These are phyloP conservation scores for Scaeva pyrastri DNA, from an alignment of 2,888 invertebrate species.

Conservation along the genomic window DNA sequence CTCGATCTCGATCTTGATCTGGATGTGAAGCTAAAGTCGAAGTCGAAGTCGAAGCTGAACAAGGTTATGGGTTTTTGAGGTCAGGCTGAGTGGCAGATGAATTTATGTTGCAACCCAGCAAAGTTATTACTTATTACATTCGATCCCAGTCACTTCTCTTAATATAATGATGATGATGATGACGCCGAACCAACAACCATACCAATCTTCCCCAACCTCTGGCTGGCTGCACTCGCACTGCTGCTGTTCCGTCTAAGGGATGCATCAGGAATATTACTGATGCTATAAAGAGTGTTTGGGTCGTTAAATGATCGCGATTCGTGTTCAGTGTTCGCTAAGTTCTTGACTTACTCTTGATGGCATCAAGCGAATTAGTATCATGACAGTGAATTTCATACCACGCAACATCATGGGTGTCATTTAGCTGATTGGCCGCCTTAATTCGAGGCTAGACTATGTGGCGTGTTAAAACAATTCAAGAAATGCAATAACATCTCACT, in stretches of 20 bases:
- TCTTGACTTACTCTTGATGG: neutral
- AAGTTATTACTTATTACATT: conserved; percentile 44
- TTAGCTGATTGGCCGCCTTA: conserved; percentile 57
- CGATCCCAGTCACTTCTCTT: conserved; percentile 23
- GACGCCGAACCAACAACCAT: neutral
- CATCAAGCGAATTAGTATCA: conserved; percentile 59
- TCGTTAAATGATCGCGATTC: conserved; percentile 63
- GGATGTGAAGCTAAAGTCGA: too few species aligned
- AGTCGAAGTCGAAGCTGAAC: conserved; percentile 37
- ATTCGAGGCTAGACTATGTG: conserved; percentile 57
- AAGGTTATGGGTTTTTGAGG: conserved; percentile 72
- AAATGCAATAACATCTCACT: conserved; percentile 40
- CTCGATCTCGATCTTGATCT: neutral
- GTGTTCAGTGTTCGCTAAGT: conserved; percentile 13
- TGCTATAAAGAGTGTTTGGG: conserved; percentile 32
- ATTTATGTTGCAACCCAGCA: conserved; percentile 44
- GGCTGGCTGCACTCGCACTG: neutral
- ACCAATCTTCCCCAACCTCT: conserved; percentile 15
- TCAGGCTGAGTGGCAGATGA: conserved; percentile 65
- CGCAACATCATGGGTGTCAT: conserved; percentile 60
- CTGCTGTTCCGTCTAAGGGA: conserved; percentile 37
- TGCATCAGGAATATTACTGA: conserved; percentile 24
- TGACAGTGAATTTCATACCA: conserved; percentile 53
- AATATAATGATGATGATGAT: conserved; percentile 57
- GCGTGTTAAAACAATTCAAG: conserved; percentile 42